Conservation (phyloP, 2,888 invertebrate species). For the Coenonympha glycerion region DNA sequence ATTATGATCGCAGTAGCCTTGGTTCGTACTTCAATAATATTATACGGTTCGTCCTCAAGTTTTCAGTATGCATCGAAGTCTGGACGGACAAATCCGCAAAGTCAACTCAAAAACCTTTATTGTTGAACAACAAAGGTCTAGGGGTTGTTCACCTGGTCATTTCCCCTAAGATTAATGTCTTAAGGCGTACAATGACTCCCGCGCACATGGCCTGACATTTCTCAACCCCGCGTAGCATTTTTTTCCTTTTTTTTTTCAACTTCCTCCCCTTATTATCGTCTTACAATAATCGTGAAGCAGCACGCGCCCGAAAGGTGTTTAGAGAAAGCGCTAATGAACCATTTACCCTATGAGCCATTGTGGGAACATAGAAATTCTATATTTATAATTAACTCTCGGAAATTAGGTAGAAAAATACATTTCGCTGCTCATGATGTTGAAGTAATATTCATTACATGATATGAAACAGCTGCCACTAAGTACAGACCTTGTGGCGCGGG, state of each 20-base stretch:
- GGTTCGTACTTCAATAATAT: conserved; percentile 28
- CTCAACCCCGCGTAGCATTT: conserved; percentile 46
- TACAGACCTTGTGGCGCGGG: background rate
- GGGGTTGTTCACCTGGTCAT: conserved; percentile 62
- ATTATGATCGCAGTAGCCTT: conserved; percentile 44
- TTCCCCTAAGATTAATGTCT: conserved; percentile 69
- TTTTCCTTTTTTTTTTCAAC: conserved; percentile 51
- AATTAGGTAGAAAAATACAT: conserved; percentile 10
- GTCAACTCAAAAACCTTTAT: conserved; percentile 27
- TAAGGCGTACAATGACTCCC: conserved; percentile 59
- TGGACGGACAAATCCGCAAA: conserved; percentile 20
- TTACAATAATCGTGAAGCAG: conserved; percentile 48
- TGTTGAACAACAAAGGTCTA: conserved; percentile 36
- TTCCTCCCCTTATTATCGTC: conserved; percentile 61
- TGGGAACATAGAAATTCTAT: conserved; percentile 25
- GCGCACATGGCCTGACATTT: conserved; percentile 64
- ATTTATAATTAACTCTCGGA: conserved; percentile 12
- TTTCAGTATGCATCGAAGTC: conserved; percentile 10
- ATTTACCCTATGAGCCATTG: conserved; percentile 35
- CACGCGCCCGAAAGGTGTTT: conserved; percentile 70
- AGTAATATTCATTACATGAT: background rate
- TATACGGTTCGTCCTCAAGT: conserved; percentile 18
- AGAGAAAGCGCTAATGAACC: conserved; percentile 63
- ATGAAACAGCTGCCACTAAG: conserved; percentile 5
- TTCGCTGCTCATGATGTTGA: background rate